phyloP scores from a whole-genome alignment of 2,888 invertebrate genomes.

The Cephus sareptanus region DNA sequence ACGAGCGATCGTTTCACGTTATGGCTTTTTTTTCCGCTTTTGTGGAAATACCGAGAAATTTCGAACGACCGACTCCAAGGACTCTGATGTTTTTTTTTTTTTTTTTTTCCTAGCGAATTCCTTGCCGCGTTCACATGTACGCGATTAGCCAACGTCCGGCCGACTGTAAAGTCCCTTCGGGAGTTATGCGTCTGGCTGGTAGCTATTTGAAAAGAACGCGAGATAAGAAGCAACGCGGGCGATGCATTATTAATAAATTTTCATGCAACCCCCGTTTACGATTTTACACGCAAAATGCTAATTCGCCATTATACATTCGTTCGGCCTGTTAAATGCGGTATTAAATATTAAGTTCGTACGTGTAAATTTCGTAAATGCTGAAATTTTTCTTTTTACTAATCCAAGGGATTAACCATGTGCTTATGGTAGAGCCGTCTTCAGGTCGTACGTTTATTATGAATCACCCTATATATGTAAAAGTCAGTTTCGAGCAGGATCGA shows the following conservation, averaged over 20 bases:
- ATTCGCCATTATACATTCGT: conserved; percentile 49
- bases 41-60: background rate
- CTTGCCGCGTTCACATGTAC: background rate
- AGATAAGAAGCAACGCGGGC: conserved; percentile 22
- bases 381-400: background rate
- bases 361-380: background rate
- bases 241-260: conserved; percentile 58
- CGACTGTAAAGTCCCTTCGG: background rate
- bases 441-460: background rate
- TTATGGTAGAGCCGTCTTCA: background rate
- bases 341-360: background rate
- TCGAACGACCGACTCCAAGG: too few species aligned
- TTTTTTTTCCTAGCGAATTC: background rate
- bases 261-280: conserved; percentile 45
- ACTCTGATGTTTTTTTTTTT: too few species aligned
- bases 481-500: background rate
- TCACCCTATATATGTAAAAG: background rate
- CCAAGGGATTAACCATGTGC: too few species aligned
- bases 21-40: background rate
- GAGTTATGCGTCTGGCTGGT: background rate
- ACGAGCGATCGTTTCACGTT: background rate
- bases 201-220: background rate
- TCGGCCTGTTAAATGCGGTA: background rate
- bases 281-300: conserved; percentile 60
- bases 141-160: background rate